Base-by-base conservation (phyloP, 2,888 invertebrate species). In the Venusia cambrica region DNA sequence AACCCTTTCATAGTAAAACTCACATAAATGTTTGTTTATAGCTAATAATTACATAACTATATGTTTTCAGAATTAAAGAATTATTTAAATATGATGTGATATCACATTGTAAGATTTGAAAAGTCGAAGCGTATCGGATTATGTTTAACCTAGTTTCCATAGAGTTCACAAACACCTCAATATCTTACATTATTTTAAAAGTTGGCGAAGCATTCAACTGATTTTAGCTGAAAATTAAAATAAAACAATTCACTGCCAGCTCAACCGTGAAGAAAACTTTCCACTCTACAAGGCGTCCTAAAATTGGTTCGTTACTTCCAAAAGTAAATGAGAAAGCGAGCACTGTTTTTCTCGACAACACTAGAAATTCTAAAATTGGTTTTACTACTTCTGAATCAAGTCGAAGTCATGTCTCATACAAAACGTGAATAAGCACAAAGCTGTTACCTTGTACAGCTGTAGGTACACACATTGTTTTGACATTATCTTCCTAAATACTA, bases 401-500 rank as follows among this genome's bases (percentile, higher is more conserved):
- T n/a, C n/a, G n/a, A n/a, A n/a, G n/a, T n/a, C n/a, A n/a, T n/a
- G n/a, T n/a, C n/a, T n/a, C n/a, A n/a, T n/a, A n/a, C n/a, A n/a
- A n/a, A n/a, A n/a, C n/a, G n/a, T n/a, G n/a, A n/a, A n/a, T n/a
- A n/a, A n/a, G n/a, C n/a, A n/a, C n/a, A n/a, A n/a, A n/a, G n/a
- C n/a, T n/a, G n/a, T n/a, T n/a, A n/a, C n/a, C n/a, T n/a, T n/a
- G n/a, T n/a, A n/a, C n/a, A n/a, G n/a, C n/a, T n/a, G n/a, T n/a
- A n/a, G n/a, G n/a, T 18, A 12, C 21, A 18, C 22, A 27, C 44
- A 46, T 49, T 49, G 49, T 46, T 45, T 45, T 35, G 44, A 46
- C 44, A 45, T 49, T 49, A 46, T 44, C 44, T 45, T 38, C 33
- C 27, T 44, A 46, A 45, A 46, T 46, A 49, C 46, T 45, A 45